Base-by-base conservation (phyloP, 2,888 invertebrate genomes). In the Chesias legatella region DNA sequence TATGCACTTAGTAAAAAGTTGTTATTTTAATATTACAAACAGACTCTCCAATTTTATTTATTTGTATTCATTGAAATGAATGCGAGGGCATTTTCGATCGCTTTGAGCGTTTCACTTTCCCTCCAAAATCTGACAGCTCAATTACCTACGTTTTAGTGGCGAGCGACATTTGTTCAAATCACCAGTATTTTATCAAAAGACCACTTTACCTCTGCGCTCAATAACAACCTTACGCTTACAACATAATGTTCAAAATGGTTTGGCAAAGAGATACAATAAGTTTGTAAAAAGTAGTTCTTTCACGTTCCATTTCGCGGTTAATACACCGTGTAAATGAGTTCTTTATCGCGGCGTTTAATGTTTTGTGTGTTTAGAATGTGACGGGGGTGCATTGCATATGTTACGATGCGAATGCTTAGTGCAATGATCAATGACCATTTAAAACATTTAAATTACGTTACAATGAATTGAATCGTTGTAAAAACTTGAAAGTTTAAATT, bases 281-380 rank as follows among this genome's bases (percentile, higher is more conserved):
- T 62, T 51, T 43, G 58, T 44, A 54, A 59, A 59, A 65, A 42
- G 24, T 62, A 66, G 67, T 67, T 68, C 76, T 78, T 82, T 78
- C 73, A 67, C 77, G 74, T 76, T 64, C 71, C 76, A 82, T 86
- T 85, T 79, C 75, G 77, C 67, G 76, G 79, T 75, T 86, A 86
- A 86, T 76, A 73, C 67, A 61, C 67, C 86, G 85, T 84, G 73
- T 81, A 86, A 88, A 88, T 86, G 78, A 82, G 84, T 86, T 81
- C 83, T 85, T 85, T 88, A 84, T 82, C 79, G 69, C 57, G 60
- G 67, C 70, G 68, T 72, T 76, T 77, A 79, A 69, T 67, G 69
- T 60, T 63, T 60, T 77, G 76, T 83, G 80, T 77, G 67, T 79
- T 73, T 61, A 58, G 50, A 58, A 55, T 61, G 62, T 64, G 57